Evolutionary conservation across 2,113 vertebrate species (phyloP).

Genomic region (Gymnorhina tibicen): DNA sequence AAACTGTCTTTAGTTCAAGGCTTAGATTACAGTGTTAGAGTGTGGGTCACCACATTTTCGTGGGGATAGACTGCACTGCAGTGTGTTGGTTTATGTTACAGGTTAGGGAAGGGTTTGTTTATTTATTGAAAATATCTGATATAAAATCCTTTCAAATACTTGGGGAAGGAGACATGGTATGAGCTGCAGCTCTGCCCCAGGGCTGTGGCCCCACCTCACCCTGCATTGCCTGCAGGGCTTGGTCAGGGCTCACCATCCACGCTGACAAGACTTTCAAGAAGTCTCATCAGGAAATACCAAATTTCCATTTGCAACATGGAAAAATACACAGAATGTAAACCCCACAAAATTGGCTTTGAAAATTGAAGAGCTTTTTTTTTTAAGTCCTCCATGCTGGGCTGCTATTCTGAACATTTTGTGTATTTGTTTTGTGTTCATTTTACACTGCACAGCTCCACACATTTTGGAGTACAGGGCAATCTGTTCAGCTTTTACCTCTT

Average conservation of each 20-base stretch:
- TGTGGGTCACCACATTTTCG: constrained; percentile 27
- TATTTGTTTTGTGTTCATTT: not conserved
- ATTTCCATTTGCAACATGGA: not conserved
- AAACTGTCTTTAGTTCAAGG: constrained; percentile 63
- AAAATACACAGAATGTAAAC: not conserved
- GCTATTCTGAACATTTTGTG: not conserved
- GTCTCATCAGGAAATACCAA: not conserved
- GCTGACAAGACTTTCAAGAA: not conserved
- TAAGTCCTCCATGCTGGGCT: not conserved
- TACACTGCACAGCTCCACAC: not conserved
- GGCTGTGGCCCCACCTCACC: not conserved
- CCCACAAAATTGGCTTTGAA: not conserved
- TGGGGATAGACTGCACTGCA: not conserved
- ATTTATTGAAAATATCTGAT: not conserved
- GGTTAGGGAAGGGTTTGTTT: not conserved
- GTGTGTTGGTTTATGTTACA: not conserved
- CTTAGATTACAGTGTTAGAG: constrained; percentile 58
- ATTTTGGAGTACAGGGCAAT: not conserved
- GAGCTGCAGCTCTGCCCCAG: not conserved
- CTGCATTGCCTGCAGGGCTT: not conserved
- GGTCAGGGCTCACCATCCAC: not conserved
- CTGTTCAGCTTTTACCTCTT: not conserved
- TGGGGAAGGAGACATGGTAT: fast-evolving
- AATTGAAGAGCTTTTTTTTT: not conserved
- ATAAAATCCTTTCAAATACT: not conserved